phyloP scores from a whole-genome alignment of 2,113 vertebrate genomes.

The Haemorhous mexicanus region DNA sequence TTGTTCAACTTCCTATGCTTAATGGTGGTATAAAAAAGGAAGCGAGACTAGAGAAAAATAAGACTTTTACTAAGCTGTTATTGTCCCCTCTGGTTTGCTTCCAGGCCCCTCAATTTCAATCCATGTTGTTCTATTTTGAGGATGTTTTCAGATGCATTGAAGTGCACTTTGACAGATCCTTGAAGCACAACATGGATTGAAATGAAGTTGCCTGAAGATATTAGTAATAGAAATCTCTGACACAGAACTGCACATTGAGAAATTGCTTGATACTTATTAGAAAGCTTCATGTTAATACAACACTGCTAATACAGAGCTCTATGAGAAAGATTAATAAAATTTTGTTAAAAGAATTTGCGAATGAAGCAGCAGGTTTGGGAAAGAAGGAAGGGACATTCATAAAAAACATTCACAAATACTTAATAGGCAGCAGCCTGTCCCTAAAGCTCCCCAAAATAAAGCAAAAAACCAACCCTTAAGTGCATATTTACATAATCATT shows the following conservation, averaged over 20 bases:
- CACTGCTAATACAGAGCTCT: background rate
- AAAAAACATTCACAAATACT: background rate
- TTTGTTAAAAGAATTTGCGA: background rate
- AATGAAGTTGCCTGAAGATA: conserved; percentile 24
- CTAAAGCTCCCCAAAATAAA: background rate
- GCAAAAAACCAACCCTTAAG: background rate
- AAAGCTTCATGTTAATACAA: background rate
- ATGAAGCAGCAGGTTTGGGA: background rate
- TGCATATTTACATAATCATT: background rate
- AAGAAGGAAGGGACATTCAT: background rate
- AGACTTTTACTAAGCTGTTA: background rate
- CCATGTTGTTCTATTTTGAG: background rate
- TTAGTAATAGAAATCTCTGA: background rate
- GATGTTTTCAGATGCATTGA: background rate
- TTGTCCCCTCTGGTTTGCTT: background rate
- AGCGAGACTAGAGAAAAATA: background rate
- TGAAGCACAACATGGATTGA: background rate
- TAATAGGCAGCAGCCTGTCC: background rate
- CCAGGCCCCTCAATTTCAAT: conserved; percentile 40
- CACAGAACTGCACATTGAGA: background rate
- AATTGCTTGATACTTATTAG: conserved; percentile 29
- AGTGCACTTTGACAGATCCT: conserved; percentile 9
- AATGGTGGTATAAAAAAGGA: background rate
- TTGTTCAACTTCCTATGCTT: background rate
- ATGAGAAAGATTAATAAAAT: background rate